phyloP scores from a whole-genome alignment of 1,140 invertebrate species.

The Metopolophium dirhodum region DNA sequence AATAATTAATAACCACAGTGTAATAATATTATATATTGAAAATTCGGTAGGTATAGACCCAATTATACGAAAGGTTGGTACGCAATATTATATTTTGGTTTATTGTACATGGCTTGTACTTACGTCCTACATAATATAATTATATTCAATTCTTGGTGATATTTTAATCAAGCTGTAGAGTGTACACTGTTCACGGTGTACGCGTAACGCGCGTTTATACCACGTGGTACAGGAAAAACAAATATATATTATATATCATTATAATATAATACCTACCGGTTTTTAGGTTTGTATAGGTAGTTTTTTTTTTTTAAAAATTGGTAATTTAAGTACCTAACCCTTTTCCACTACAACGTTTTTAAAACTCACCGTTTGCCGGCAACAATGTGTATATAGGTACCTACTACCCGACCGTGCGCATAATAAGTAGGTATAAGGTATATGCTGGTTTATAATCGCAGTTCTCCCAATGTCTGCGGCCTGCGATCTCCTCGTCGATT shows the following conservation, averaged over 20 bases:
- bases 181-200: too few relatives aligned
- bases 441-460: neutral
- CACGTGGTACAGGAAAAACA: neutral
- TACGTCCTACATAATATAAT: too few relatives aligned
- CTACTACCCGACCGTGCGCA: neutral
- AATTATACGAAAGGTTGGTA: too few relatives aligned
- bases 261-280: neutral
- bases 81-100: too few relatives aligned
- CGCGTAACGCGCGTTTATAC: too few relatives aligned
- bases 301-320: neutral
- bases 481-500: neutral
- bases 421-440: neutral
- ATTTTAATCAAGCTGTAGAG: neutral
- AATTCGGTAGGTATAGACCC: too few relatives aligned
- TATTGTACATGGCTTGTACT: too few relatives aligned
- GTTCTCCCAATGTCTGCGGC: neutral
- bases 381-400: neutral
- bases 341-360: neutral
- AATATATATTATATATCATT: neutral
- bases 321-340: neutral
- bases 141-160: neutral
- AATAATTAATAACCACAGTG: too few relatives aligned
- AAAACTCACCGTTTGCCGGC: neutral
- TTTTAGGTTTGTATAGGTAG: neutral
- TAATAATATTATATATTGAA: too few relatives aligned